Percentiles rank a stretch among this genome's conserved stretches.
Evolutionary conservation across 2,888 invertebrate species (phyloP).

Genomic region (Meiosimyza decipiens): DNA sequence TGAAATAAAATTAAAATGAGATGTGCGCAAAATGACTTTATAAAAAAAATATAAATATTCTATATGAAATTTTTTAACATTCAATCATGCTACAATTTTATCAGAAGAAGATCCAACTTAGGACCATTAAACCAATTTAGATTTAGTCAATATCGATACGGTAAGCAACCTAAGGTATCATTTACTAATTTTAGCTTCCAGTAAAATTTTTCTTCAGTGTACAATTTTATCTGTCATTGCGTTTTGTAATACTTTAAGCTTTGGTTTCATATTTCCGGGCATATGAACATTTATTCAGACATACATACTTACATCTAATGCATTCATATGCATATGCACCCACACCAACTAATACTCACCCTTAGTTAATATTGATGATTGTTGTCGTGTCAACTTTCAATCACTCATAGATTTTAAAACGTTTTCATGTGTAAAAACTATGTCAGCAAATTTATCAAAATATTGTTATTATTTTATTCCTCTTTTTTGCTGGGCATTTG

Average conservation of each 20-base stretch:
- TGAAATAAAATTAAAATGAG: too few species aligned
- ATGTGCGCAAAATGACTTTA: too few species aligned
- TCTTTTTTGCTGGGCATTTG: background rate
- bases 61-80: too few species aligned
- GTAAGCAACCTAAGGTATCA: too few species aligned
- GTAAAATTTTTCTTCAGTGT: background rate
- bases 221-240: background rate
- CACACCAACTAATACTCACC: too few species aligned
- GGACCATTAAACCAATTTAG: too few species aligned
- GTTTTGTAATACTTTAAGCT: conserved; percentile 19
- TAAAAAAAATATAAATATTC: too few species aligned
- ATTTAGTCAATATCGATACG: too few species aligned
- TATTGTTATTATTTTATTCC: background rate
- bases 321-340: too few species aligned
- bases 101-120: too few species aligned
- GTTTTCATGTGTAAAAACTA: conserved; percentile 26
- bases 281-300: background rate
- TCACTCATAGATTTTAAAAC: background rate
- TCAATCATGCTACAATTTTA: too few species aligned
- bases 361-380: background rate
- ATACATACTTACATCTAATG: too few species aligned
- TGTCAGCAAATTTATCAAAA: conserved; percentile 23
- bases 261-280: conserved; percentile 16
- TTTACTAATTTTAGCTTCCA: background rate
- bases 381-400: background rate